These are phyloP conservation scores for Eupithecia subfuscata DNA, from an alignment of 2,888 invertebrate genomes.

Conservation along the genomic window DNA sequence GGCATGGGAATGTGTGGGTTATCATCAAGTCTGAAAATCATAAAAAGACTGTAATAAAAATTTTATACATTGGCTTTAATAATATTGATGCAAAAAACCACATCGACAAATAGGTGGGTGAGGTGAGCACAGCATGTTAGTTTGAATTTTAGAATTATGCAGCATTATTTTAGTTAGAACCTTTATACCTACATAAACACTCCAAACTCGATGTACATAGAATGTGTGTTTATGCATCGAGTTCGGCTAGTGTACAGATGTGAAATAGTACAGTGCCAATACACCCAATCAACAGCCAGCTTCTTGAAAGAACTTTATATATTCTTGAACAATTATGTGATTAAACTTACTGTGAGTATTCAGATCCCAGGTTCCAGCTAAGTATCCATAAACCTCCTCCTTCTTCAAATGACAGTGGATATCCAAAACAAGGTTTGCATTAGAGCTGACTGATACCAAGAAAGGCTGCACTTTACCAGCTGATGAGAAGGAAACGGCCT, in stretches of 20 bases:
- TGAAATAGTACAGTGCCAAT: too few relatives aligned
- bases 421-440: slow-evolving; percentile 94
- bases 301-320: neutral
- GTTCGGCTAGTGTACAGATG: too few relatives aligned
- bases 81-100: neutral
- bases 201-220: too few relatives aligned
- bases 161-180: too few relatives aligned
- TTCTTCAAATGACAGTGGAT: slow-evolving; percentile 97
- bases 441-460: slow-evolving; percentile 92
- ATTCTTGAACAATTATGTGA: neutral
- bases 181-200: too few relatives aligned
- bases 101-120: neutral
- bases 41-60: slow-evolving; percentile 43
- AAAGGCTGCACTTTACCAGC: slow-evolving; percentile 97
- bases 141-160: too few relatives aligned
- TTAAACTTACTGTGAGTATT: slow-evolving; percentile 92
- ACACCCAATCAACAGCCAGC: too few relatives aligned
- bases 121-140: neutral
- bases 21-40: slow-evolving; percentile 89
- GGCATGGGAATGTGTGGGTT: slow-evolving; percentile 94
- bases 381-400: slow-evolving; percentile 97
- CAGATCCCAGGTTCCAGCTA: slow-evolving; percentile 97
- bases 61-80: too few relatives aligned
- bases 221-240: too few relatives aligned
- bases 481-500: slow-evolving; percentile 93